A percentile compares a stretch with the other conserved stretches of the same genome.
These are phyloP conservation scores for Salvator merianae DNA, from an alignment of 2,113 vertebrate species.

Conservation along the genomic window DNA sequence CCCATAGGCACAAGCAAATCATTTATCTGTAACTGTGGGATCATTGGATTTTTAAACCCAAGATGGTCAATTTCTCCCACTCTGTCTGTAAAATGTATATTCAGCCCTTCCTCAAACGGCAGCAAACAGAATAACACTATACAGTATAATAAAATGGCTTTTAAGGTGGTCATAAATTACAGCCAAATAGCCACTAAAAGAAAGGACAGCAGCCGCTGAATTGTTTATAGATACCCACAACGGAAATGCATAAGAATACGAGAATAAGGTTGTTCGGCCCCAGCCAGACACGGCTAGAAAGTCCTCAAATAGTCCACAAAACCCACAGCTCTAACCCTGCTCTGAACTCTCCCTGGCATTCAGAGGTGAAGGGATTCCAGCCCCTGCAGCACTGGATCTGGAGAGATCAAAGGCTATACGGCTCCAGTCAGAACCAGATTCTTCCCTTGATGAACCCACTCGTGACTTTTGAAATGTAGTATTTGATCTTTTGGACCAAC, in stretches of 20 bases:
- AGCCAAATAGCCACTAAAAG: neutral
- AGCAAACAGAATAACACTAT: neutral
- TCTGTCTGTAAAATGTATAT: neutral
- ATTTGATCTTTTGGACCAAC: too few species aligned
- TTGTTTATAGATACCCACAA: neutral
- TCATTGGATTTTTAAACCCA: neutral
- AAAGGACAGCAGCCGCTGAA: neutral
- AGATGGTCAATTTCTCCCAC: neutral
- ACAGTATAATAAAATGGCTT: neutral
- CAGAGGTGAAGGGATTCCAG: too few species aligned
- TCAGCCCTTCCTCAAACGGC: neutral
- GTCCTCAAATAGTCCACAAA: neutral
- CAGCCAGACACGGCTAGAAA: neutral
- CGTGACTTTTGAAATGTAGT: too few species aligned
- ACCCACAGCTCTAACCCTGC: neutral
- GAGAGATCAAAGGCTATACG: too few species aligned
- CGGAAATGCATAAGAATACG: neutral
- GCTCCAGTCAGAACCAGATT: too few species aligned
- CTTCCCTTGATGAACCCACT: too few species aligned
- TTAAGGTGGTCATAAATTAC: neutral
- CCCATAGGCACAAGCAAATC: constrained; percentile 13
- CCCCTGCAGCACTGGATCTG: too few species aligned
- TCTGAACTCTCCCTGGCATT: neutral
- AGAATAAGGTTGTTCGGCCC: neutral
- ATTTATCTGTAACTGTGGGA: neutral